A percentile compares a stretch with the other conserved stretches of the same genome.
phyloP scores from a whole-genome alignment of 1,140 invertebrate genomes.

The Globodera ellingtonae region DNA sequence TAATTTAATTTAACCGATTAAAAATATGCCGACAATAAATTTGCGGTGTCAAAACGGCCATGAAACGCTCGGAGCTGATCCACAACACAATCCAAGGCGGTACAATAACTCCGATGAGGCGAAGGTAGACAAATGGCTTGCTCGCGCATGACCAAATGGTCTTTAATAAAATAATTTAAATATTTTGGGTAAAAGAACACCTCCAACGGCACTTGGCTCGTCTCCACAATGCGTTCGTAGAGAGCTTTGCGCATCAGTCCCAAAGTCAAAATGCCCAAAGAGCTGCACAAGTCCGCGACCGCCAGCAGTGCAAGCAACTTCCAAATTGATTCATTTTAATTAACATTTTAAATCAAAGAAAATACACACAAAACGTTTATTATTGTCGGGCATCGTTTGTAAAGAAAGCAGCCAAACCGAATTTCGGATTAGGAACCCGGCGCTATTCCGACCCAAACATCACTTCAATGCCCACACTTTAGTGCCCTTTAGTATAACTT shows the following conservation, averaged over 20 bases:
- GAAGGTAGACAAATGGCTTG: conserved; percentile 44
- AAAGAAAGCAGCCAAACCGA: no score
- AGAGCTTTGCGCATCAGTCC: conserved; percentile 39
- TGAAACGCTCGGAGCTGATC: conserved; percentile 42
- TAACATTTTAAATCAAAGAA: no score
- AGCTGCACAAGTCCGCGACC: conserved; percentile 38
- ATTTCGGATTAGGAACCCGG: no score
- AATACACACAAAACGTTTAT: no score
- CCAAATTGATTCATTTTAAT: no score
- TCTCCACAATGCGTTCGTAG: conserved; percentile 32
- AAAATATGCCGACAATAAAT: conserved; percentile 36
- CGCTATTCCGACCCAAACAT: no score
- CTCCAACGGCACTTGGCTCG: conserved; percentile 33
- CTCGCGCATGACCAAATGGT: conserved; percentile 39
- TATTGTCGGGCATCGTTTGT: no score
- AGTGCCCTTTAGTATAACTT: no score
- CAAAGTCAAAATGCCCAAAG: conserved; percentile 32
- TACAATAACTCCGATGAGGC: conserved; percentile 34
- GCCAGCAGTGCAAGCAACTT: conserved; percentile 37
- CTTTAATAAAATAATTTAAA: conserved; percentile 20
- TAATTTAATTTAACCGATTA: conserved; percentile 20
- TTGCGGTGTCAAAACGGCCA: conserved; percentile 43
- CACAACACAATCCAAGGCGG: conserved; percentile 40
- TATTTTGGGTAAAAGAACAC: neutral
- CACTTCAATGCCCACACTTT: no score